phyloP scores from a whole-genome alignment of 2,113 vertebrate genomes.

The Neotragus pygmaeus region DNA sequence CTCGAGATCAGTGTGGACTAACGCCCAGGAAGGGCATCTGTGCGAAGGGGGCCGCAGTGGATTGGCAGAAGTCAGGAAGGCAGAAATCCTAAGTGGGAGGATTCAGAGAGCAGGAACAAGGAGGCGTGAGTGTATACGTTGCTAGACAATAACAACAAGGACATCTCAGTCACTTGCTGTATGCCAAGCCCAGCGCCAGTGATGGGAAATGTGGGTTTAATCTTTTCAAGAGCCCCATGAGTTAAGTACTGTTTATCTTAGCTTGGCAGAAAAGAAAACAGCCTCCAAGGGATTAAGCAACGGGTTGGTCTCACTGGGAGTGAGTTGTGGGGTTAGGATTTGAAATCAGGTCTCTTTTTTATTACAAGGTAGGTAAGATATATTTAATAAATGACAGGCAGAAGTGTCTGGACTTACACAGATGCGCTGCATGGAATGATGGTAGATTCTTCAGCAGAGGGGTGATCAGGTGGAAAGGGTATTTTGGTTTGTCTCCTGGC shows the following conservation, averaged over 20 bases:
- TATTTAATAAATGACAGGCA: neutral
- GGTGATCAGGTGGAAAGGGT: neutral
- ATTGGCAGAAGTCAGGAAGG: neutral
- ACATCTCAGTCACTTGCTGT: neutral
- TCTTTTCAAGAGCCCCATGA: neutral
- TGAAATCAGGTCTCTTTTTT: neutral
- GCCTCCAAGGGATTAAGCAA: neutral
- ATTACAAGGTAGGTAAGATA: neutral
- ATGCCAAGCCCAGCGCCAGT: neutral
- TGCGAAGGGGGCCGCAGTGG: neutral
- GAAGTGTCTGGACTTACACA: neutral
- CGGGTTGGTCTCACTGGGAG: neutral
- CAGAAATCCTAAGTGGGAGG: neutral
- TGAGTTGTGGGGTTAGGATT: neutral
- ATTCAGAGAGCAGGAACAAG: neutral
- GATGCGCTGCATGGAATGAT: fast-evolving
- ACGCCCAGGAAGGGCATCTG: neutral
- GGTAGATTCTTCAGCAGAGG: neutral
- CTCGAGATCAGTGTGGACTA: neutral
- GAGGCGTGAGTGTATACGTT: neutral
- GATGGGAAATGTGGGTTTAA: neutral
- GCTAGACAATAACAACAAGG: neutral
- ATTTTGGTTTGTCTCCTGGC: neutral
- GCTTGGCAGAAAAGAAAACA: neutral
- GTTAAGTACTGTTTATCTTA: neutral